Percentiles rank a stretch among this genome's conserved stretches.
phyloP scores from a whole-genome alignment of 92 coral and sea anemone genomes.

The Hydrozoanthus gracilis region DNA sequence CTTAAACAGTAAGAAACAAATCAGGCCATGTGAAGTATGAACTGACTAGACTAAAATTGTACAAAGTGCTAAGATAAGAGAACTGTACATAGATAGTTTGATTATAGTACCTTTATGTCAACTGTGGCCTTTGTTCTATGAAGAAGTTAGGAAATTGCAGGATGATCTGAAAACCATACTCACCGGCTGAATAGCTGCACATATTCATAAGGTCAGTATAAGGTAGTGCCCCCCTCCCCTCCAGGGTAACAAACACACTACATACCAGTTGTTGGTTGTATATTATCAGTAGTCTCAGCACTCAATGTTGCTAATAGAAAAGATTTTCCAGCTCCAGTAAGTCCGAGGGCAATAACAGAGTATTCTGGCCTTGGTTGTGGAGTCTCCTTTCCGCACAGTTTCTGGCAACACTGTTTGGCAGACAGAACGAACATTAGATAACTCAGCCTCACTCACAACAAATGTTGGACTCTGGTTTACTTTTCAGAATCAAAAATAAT shows the following conservation, averaged over 20 bases:
- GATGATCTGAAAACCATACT: no score
- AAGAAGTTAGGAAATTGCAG: no score
- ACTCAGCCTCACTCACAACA: no score
- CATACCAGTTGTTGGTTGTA: slow-evolving; percentile 87
- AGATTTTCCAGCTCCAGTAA: slow-evolving; percentile 92
- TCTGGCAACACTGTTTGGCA: slow-evolving; percentile 74
- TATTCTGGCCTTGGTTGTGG: slow-evolving; percentile 80
- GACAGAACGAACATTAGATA: background rate
- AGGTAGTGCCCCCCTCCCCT: background rate
- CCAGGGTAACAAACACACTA: background rate
- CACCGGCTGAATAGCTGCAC: background rate
- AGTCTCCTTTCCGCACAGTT: slow-evolving; percentile 77
- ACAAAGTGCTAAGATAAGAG: no score
- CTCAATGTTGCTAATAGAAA: slow-evolving; percentile 82
- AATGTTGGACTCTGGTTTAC: no score
- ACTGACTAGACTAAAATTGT: no score
- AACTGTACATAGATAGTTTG: no score
- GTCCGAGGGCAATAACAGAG: slow-evolving; percentile 85
- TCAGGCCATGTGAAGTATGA: no score
- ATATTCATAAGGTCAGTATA: background rate
- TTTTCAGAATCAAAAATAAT: no score
- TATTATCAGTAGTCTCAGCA: slow-evolving; percentile 79
- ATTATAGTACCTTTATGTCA: no score
- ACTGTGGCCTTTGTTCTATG: no score
- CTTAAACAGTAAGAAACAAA: no score